Base-by-base conservation (phyloP, 2,797 vertebrate genomes). In the Lepus townsendii region DNA sequence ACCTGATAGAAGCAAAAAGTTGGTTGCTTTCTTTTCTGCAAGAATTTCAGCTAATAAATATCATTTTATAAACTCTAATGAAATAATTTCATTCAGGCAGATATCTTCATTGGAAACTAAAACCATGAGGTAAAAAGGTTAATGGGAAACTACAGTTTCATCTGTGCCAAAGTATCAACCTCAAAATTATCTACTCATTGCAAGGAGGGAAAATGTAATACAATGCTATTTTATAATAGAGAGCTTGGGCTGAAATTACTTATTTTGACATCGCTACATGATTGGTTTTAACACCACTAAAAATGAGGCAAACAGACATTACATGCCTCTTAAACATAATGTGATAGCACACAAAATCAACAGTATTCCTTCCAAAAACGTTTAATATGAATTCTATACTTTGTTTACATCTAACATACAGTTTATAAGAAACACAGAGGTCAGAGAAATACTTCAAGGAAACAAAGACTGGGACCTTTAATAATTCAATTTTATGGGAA, bases 1-100 rank as follows among this genome's bases (percentile, higher is more conserved):
- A 93, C 62, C 69, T 73, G 85, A 95, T 80, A 88, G 62, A 42
- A 89, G 9, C 24, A 50, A 52, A 75, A 32, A 63, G 68, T 54
- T 83, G 32, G 72, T 65, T 75, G 20, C 35, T 79, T 19, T 7
- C 62, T 90, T 92, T 77, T 75, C 73, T 72, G 26, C 42, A 84
- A 90, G 5, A 92, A 76, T 77, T 80, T 88, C 12, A 87, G 52
- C 62, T 75, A 92, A 92, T 80, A 96, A 96, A 90, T 95, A 35
- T 20, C 16, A 68, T 68, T 95, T 94, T 82, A 14, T 90, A 80
- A 93, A 87, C 26, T 20, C 32, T 78, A 75, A 87, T 75, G 22
- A 89, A 84, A 77, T 79, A 65, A 87, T 26, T 47, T 75, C 16
- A 93, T 83, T 83, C 62, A 75, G 38, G 76, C 63, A 93, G 68